phyloP scores from a whole-genome alignment of 37 sponge, comb jelly and placozoan species.

The Spongilla lacustris region DNA sequence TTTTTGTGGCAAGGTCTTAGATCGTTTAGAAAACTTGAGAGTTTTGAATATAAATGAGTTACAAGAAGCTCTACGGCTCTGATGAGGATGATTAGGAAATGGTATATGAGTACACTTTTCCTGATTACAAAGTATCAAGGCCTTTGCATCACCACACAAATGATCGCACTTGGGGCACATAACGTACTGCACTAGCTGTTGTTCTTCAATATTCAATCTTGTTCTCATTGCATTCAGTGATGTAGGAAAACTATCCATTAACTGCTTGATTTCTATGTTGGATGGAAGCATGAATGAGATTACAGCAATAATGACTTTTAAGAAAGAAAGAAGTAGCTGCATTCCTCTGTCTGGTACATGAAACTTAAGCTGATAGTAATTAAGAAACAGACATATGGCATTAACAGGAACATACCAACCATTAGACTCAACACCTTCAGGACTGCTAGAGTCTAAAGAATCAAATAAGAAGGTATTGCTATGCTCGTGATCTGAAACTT shows the following conservation, averaged over 20 bases:
- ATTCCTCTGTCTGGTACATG: neutral
- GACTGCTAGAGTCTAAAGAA: too few relatives aligned
- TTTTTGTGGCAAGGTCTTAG: neutral
- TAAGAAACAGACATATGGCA: neutral
- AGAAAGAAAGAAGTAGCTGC: neutral
- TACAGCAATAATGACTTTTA: neutral
- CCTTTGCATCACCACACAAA: neutral
- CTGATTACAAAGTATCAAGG: neutral
- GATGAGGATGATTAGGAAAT: slow-evolving; percentile 59
- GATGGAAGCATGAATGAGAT: neutral
- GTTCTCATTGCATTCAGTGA: neutral
- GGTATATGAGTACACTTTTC: slow-evolving; percentile 28
- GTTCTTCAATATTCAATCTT: neutral
- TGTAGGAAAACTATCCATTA: neutral
- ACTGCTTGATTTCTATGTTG: neutral
- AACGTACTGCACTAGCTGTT: neutral
- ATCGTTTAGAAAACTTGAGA: neutral
- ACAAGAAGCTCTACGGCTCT: slow-evolving; percentile 1
- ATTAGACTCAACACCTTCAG: too few relatives aligned
- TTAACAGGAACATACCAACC: neutral
- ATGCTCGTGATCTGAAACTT: neutral
- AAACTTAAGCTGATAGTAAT: neutral
- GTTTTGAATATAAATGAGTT: slow-evolving; percentile 22
- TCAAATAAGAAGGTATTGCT: too few relatives aligned
- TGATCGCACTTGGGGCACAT: neutral